Conservation (phyloP, 2,888 invertebrate species). For the Eupithecia dodoneata region DNA sequence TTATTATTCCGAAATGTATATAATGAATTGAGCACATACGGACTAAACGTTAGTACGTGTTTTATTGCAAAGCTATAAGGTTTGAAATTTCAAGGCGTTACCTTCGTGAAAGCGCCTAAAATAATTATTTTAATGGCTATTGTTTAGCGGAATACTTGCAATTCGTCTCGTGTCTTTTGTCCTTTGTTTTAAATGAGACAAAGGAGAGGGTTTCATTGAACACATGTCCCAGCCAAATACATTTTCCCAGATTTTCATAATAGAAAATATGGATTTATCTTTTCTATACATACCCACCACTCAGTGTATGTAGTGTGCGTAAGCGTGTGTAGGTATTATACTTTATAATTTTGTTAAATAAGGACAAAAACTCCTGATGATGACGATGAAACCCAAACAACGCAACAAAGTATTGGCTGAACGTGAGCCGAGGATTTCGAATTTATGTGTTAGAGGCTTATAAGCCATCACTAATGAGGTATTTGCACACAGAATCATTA, state of each 20-base stretch:
- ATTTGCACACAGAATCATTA: constrained; percentile 37
- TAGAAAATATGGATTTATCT: not conserved
- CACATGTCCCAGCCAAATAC: not conserved
- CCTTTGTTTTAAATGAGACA: constrained; percentile 24
- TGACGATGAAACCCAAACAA: not conserved
- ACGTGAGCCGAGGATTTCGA: not conserved
- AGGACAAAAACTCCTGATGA: not conserved
- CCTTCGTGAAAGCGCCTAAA: not conserved
- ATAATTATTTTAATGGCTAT: not conserved
- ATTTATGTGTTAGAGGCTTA: not conserved
- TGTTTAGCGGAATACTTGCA: constrained; percentile 19
- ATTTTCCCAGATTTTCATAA: no score
- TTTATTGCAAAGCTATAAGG: constrained; percentile 4
- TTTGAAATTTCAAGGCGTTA: not conserved
- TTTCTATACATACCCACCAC: not conserved
- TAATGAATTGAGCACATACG: not conserved
- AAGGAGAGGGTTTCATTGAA: not conserved
- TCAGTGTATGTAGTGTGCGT: no score
- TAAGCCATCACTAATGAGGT: constrained; percentile 19
- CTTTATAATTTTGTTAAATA: not conserved
- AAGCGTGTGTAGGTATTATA: not conserved
- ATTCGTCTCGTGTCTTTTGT: constrained; percentile 26
- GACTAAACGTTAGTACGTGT: not conserved
- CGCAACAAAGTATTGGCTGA: not conserved
- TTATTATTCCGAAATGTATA: constrained; percentile 21